phyloP scores from a whole-genome alignment of 92 coral and sea anemone species.

The Zoanthus sansibaricus region DNA sequence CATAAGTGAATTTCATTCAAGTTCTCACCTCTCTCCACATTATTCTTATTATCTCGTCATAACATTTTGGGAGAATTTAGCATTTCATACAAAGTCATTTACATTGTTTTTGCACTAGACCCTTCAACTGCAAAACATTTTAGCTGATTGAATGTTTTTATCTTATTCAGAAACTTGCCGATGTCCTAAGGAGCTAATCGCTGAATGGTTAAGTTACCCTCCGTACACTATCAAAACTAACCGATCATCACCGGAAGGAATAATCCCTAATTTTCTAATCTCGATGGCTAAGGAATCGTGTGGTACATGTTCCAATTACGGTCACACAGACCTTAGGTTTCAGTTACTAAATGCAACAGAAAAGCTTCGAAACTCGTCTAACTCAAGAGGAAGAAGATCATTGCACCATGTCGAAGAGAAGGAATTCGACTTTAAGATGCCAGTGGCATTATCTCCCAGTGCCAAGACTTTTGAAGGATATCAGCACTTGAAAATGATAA shows the following conservation, averaged over 20 bases:
- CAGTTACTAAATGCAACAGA: background rate
- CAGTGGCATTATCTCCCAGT: background rate
- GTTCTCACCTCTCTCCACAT: no score
- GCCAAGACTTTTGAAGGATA: background rate
- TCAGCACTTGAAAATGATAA: background rate
- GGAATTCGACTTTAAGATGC: background rate
- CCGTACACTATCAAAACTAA: constrained; percentile 22
- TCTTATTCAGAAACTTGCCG: constrained; percentile 25
- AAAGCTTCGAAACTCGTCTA: background rate
- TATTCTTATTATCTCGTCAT: no score
- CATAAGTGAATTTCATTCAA: no score
- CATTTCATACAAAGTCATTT: no score
- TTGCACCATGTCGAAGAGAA: no score
- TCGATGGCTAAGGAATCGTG: constrained; percentile 4
- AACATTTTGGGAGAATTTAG: no score
- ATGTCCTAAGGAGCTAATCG: background rate
- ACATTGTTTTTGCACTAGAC: no score
- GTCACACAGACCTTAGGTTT: constrained; percentile 14
- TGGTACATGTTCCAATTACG: constrained; percentile 2
- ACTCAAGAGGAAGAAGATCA: background rate
- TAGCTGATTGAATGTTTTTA: background rate
- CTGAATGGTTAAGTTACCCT: constrained; percentile 5
- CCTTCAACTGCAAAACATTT: no score
- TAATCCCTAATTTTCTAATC: background rate
- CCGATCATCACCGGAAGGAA: background rate